Evolutionary conservation across 2,888 invertebrate genomes (phyloP).

Genomic region (Portevinia maculata): DNA sequence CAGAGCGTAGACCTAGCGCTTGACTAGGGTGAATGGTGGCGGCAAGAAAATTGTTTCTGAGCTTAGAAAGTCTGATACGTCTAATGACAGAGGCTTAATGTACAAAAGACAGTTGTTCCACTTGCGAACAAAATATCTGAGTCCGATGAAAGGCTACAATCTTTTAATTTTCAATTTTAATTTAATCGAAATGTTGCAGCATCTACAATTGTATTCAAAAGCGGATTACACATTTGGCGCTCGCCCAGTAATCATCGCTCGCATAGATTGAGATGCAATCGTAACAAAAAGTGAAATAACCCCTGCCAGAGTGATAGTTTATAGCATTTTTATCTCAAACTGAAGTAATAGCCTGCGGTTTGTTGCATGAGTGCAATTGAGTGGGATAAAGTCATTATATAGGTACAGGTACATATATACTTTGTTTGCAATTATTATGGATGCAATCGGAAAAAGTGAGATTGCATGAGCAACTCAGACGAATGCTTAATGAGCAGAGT

Average conservation of each 20-base stretch:
- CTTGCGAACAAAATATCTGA: conserved; percentile 18
- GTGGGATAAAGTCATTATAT: background rate
- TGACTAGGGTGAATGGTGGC: conserved; percentile 4
- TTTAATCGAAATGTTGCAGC: conserved; percentile 38
- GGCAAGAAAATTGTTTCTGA: conserved; percentile 17
- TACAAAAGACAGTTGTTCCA: conserved; percentile 27
- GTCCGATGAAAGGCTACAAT: conserved; percentile 48
- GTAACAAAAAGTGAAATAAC: conserved; percentile 12
- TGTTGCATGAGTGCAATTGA: background rate
- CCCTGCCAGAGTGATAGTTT: conserved; percentile 4
- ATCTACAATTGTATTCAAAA: conserved; percentile 19
- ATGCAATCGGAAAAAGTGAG: background rate
- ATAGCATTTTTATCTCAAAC: conserved; percentile 5
- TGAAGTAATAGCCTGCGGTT: conserved; percentile 1
- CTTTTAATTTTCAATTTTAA: conserved; percentile 46
- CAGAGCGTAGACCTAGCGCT: background rate
- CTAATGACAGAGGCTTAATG: conserved; percentile 34
- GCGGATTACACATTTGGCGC: background rate
- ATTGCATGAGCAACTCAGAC: too few species aligned
- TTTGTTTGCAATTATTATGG: background rate
- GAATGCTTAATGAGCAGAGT: too few species aligned
- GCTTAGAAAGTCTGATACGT: conserved; percentile 36
- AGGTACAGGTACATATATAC: too few species aligned
- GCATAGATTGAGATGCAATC: conserved; percentile 41
- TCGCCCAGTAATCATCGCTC: conserved; percentile 15